These are phyloP conservation scores for Marronus borbonicus DNA, from an alignment of 2,888 invertebrate species.

Conservation along the genomic window DNA sequence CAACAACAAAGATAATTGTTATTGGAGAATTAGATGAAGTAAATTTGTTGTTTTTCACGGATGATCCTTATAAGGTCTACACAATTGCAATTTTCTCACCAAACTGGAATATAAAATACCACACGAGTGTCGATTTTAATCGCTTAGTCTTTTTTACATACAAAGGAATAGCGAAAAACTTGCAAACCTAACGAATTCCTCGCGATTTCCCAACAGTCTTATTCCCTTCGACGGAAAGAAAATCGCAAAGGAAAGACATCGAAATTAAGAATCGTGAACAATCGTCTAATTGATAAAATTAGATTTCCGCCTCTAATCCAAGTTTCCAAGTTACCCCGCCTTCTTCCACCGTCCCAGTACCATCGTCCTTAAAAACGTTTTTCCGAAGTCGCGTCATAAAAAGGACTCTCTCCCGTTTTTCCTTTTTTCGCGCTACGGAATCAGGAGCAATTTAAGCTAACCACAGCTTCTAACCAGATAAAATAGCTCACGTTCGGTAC, in stretches of 20 bases:
- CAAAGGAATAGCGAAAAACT: no score
- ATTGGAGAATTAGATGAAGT: no score
- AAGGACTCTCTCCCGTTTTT: constrained; percentile 8
- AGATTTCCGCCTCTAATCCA: constrained; percentile 42
- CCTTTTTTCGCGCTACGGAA: constrained; percentile 53
- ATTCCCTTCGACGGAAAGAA: neutral
- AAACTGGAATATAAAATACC: no score
- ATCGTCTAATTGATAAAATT: constrained; percentile 41
- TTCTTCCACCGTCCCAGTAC: neutral
- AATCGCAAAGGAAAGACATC: constrained; percentile 1
- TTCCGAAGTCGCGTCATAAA: constrained; percentile 19
- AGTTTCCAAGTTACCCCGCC: constrained; percentile 5
- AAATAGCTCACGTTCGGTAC: constrained; percentile 68
- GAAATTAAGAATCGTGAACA: constrained; percentile 34
- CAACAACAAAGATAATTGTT: no score
- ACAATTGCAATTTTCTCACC: no score
- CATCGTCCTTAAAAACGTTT: constrained; percentile 28
- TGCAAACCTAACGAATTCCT: neutral
- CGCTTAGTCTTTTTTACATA: no score
- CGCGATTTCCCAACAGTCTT: neutral
- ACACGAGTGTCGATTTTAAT: no score
- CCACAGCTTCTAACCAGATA: constrained; percentile 66
- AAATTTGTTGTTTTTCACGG: no score
- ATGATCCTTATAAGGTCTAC: no score
- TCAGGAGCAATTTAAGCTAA: constrained; percentile 58